Evolutionary conservation across 2,888 invertebrate species (phyloP), one percentile per base, ranked within the genome.

Genomic region (Melanargia galathea): DNA sequence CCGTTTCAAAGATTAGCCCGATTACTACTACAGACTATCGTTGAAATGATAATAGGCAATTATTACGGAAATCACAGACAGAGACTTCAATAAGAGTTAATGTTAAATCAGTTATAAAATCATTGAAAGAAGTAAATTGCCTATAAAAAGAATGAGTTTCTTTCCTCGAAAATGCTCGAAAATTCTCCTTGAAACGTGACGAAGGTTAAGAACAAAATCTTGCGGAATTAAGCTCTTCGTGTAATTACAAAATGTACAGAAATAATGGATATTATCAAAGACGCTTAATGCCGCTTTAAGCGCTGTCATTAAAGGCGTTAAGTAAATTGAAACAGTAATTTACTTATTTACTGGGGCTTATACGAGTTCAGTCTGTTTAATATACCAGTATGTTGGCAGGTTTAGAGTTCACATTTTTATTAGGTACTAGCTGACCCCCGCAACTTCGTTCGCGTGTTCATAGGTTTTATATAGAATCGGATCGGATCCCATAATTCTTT

Each of bases 181-280:
- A n/a, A n/a, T n/a, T n/a, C n/a, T n/a, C n/a, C n/a, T n/a, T n/a
- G 33, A 30, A 51, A 51, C 33, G 51, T 51, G 52, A 33, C 52
- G 20, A 52, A 35, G 52, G 20, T 52, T 35, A 35, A 33, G 35
- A 20, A 52, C 52, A 20, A 13, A 52, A 20, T 20, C 52, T 52
- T 6, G 4, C 20, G 20, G 52, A 52, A 52, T 52, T 33, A 52
- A 35, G 52, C 52, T 35, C 52, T 52, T 35, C 52, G 20, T 52
- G 52, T 52, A 35, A 52, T 52, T 52, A 35, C 52, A 52, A 52
- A 52, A 52, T 52, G 35, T 52, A 35, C 20, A 52, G 52, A 52
- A 33, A 52, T 52, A 52, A 52, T 52, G 52, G 52, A 35, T 52
- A 52, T 8, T 8, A 30, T 35, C 52, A 52, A 11, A 20, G 20